Base-by-base conservation (phyloP, 2,888 invertebrate species). In the Empis stercorea region DNA sequence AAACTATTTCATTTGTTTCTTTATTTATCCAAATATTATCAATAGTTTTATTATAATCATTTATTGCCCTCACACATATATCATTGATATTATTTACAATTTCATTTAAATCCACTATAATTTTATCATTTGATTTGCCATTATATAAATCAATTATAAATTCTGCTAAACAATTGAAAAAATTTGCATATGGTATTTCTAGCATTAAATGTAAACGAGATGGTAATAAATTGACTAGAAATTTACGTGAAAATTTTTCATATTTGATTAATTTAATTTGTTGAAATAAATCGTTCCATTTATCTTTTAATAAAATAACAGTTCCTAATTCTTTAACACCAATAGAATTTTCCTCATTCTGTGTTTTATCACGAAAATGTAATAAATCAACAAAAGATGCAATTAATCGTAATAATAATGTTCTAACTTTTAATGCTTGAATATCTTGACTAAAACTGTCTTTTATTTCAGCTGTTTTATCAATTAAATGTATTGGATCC, bases 401-500 rank as follows among this genome's bases (percentile, higher is more conserved):
- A 10, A 68, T 59, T 40, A 70, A 50, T 17, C 69, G 61, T 7
- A 69, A 55, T 44, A 66, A 52, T 30, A 62, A 48, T 7, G 67
- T 66, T 4, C 70, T 62, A 16, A 68, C 44, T 47, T 64, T 64
- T 27, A 69, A 47, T 20, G 65, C 57, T 50, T 68, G 67, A 10
- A 65, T 55, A 52, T 68, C 67, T 49, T 69, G 68, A 40, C 62
- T 55, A 43, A 64, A 68, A 4, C 65, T 67, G 45, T 66, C 63
- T 30, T 58, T 59, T 9, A 59, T 61, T 36, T 65, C 63, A 1
- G 57, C 56, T 37, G 56, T 57, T 5, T 56, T 50, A 46, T 61
- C 53, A 2, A 61, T 59, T 46, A 63, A 51, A 58, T 68, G 64
- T 53, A 72, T 73, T 0, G 81, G 80, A 57, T 86, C 82, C 79